Conservation (phyloP, 2,797 vertebrate genomes). For the Melanotaenia boesemani region DNA sequence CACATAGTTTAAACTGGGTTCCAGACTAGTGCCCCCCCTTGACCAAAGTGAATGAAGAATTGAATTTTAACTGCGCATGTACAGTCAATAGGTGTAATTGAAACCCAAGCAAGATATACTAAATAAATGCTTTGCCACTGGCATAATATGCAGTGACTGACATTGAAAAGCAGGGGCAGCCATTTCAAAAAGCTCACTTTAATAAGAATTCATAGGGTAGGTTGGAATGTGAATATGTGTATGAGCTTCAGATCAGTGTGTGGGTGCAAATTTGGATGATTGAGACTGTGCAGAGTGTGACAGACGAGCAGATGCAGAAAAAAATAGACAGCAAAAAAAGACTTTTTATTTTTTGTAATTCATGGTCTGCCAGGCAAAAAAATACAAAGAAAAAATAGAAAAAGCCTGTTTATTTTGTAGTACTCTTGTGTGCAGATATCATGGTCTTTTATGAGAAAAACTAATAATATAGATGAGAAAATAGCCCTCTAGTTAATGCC, state of each 20-base stretch:
- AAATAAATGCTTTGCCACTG: constrained; percentile 52
- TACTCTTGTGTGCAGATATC: constrained; percentile 37
- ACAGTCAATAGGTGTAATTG: constrained; percentile 59
- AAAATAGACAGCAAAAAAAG: constrained; percentile 57
- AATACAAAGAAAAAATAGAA: constrained; percentile 41
- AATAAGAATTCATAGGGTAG: constrained; percentile 65
- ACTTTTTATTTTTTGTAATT: constrained; percentile 60
- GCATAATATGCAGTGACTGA: constrained; percentile 66
- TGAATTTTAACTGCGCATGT: constrained; percentile 23
- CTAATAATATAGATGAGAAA: constrained; percentile 67
- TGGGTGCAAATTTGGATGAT: constrained; percentile 50
- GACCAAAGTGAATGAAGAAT: constrained; percentile 40
- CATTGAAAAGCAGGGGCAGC: constrained; percentile 54
- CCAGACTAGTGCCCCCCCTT: constrained; percentile 4
- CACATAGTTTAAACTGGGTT: too few species aligned
- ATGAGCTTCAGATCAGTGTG: constrained; percentile 29
- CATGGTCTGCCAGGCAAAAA: constrained; percentile 34
- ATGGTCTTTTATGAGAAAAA: constrained; percentile 39
- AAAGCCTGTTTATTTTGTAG: constrained; percentile 30
- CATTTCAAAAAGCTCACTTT: constrained; percentile 68
- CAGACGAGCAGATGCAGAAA: constrained; percentile 42
- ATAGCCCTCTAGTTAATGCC: constrained; percentile 59
- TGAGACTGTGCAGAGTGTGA: constrained; percentile 37
- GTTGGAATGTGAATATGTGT: constrained; percentile 46
- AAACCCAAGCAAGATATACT: constrained; percentile 48